Conservation (phyloP, 1,140 invertebrate genomes). For the Drosophila parvula region DNA sequence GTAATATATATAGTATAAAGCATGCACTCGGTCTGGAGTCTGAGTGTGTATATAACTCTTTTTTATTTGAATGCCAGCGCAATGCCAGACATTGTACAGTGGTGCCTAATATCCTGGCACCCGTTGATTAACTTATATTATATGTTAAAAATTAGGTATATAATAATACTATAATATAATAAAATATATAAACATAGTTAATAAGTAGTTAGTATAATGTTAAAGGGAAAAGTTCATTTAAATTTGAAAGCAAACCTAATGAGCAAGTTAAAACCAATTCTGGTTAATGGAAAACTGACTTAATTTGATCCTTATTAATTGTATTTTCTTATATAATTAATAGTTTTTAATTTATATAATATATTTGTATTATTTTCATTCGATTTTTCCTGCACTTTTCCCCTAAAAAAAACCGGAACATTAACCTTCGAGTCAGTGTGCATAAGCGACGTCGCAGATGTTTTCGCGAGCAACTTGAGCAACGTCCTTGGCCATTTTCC, state of each 20-base stretch:
- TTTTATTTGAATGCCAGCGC: slow-evolving; percentile 67
- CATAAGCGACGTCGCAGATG: slow-evolving; percentile 51
- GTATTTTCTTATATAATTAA: background rate
- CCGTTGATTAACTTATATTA: background rate
- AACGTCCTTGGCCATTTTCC: slow-evolving; percentile 74
- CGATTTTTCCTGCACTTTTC: background rate
- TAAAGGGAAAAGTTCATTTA: too few relatives aligned
- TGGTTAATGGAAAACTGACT: too few relatives aligned
- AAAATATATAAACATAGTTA: too few relatives aligned
- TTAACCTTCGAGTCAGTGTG: slow-evolving; percentile 11
- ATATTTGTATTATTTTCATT: background rate
- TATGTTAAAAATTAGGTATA: too few relatives aligned
- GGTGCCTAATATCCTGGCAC: too few relatives aligned
- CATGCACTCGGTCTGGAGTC: slow-evolving; percentile 53
- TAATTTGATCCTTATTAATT: background rate
- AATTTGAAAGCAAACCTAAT: too few relatives aligned
- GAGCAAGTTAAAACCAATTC: too few relatives aligned
- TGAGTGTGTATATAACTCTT: slow-evolving; percentile 71
- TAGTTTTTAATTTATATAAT: background rate
- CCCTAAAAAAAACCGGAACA: background rate
- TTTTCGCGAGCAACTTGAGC: slow-evolving; percentile 79
- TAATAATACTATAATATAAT: too few relatives aligned
- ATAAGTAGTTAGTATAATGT: too few relatives aligned
- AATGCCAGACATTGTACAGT: slow-evolving; percentile 38
- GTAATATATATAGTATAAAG: slow-evolving; percentile 50